phyloP scores from a whole-genome alignment of 2,113 vertebrate species.

The Cyphomyrus plagiostoma region DNA sequence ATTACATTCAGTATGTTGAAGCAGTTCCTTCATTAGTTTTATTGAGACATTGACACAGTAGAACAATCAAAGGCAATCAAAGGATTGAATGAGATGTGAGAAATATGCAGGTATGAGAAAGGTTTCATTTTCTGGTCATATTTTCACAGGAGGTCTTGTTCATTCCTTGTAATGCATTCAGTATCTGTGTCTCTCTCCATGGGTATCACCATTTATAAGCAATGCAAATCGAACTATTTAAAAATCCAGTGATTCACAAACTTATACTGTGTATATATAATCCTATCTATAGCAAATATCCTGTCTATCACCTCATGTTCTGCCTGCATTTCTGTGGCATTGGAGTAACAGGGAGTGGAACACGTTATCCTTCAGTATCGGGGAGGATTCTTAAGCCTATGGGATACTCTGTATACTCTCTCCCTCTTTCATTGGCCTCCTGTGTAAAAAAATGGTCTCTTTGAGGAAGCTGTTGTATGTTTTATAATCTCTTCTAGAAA shows the following conservation, averaged over 20 bases:
- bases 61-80: constrained; percentile 12
- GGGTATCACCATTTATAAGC: background rate
- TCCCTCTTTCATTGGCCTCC: constrained; percentile 53
- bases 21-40: background rate
- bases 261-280: background rate
- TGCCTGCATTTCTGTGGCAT: constrained; percentile 10
- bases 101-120: background rate
- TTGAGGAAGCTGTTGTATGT: constrained; percentile 70
- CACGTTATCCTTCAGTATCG: background rate
- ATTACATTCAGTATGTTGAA: constrained; percentile 1
- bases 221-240: constrained; percentile 9
- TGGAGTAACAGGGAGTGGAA: background rate
- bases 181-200: background rate
- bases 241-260: background rate
- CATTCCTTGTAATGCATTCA: constrained; percentile 23
- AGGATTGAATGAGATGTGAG: constrained; percentile 2
- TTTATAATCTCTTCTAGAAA: constrained; percentile 91
- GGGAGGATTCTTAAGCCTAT: constrained; percentile 24
- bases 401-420: constrained; percentile 39
- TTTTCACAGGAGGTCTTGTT: constrained; percentile 34
- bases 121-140: background rate
- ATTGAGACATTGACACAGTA: constrained; percentile 5
- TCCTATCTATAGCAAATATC: constrained; percentile 2
- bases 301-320: background rate
- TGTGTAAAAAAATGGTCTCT: constrained; percentile 51